Percentiles rank a stretch among this genome's conserved stretches.
These are phyloP conservation scores for Pseudococcus longispinus DNA, from an alignment of 2,888 invertebrate genomes.

Conservation along the genomic window DNA sequence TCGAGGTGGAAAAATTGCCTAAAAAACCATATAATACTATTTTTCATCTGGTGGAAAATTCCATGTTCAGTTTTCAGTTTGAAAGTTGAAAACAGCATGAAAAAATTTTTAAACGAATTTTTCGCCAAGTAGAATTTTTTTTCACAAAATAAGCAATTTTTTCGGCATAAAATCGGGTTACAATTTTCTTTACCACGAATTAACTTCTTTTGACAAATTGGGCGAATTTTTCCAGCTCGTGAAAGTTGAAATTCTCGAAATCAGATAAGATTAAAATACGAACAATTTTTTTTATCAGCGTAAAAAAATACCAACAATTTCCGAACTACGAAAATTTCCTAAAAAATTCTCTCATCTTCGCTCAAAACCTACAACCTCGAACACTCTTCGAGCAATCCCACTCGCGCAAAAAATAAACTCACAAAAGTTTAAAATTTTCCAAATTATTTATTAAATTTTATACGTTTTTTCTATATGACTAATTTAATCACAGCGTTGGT, in stretches of 20 bases:
- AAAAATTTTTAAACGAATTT: background rate
- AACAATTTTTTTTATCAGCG: too few relatives aligned
- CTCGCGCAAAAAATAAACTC: background rate
- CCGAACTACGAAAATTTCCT: background rate
- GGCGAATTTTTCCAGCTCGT: too few relatives aligned
- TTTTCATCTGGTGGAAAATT: background rate
- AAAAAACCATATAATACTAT: background rate
- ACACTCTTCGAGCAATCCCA: too few relatives aligned
- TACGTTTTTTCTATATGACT: conserved; percentile 33
- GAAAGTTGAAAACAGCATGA: background rate
- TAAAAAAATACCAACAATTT: too few relatives aligned
- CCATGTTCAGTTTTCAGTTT: background rate
- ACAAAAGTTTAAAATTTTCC: conserved; percentile 4
- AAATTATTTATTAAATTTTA: conserved; percentile 37
- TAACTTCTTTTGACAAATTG: too few relatives aligned
- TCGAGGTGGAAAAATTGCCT: background rate
- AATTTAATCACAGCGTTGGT: conserved; percentile 46
- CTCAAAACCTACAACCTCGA: too few relatives aligned
- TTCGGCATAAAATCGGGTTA: background rate
- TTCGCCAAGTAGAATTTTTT: background rate
- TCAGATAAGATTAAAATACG: too few relatives aligned
- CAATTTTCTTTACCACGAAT: too few relatives aligned
- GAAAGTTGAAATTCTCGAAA: too few relatives aligned
- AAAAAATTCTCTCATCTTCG: background rate
- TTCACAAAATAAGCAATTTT: background rate